Percentiles rank a stretch among this genome's conserved stretches.
phyloP scores from a whole-genome alignment of 2,113 vertebrate species.

The Plecotus auritus region DNA sequence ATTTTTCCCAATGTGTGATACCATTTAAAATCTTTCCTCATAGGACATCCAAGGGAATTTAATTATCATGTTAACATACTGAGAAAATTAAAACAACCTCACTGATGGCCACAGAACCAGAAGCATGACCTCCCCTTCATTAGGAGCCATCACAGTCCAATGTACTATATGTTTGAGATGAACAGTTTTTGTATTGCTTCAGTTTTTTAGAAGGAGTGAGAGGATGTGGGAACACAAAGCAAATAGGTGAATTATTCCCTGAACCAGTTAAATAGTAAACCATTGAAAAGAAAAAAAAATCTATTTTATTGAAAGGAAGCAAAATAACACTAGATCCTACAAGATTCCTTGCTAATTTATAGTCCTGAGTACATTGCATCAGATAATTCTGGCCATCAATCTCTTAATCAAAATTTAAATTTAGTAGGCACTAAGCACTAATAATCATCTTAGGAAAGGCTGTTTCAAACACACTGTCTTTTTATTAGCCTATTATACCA shows the following conservation, averaged over 20 bases:
- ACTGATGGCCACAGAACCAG: neutral
- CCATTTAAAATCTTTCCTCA: constrained; percentile 54
- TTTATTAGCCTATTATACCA: constrained; percentile 65
- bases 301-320: neutral
- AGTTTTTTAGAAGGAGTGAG: neutral
- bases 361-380: neutral
- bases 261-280: neutral
- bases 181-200: neutral
- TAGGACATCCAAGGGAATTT: constrained; percentile 25
- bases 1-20: neutral
- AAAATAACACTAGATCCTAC: neutral
- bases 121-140: constrained; percentile 24
- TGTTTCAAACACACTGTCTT: constrained; percentile 58
- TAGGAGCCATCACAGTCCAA: neutral
- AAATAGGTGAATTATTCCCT: neutral
- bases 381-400: constrained; percentile 20
- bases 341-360: neutral
- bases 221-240: neutral
- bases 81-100: constrained; percentile 52
- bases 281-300: neutral
- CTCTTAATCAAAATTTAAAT: constrained; percentile 55
- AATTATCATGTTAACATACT: constrained; percentile 50
- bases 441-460: constrained; percentile 56
- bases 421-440: constrained; percentile 31
- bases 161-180: neutral